These are phyloP conservation scores for Acrocephalus kingi DNA, from an alignment of 2,113 vertebrate species.

Conservation along the genomic window DNA sequence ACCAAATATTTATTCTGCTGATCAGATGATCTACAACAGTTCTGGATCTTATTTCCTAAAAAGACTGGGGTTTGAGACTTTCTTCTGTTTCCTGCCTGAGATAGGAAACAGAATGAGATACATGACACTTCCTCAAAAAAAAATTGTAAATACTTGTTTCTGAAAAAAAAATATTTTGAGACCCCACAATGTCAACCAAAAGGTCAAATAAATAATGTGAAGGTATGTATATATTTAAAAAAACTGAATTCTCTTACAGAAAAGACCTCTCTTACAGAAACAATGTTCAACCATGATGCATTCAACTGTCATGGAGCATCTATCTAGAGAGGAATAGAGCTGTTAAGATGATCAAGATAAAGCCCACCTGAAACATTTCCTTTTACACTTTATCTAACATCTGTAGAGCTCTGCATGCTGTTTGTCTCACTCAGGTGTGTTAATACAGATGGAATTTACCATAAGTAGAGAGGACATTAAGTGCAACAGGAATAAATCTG, in stretches of 20 bases:
- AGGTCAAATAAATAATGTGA: background rate
- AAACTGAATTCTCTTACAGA: background rate
- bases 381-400: constrained; percentile 2
- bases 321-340: background rate
- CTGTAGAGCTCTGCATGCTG: background rate
- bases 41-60: background rate
- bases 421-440: background rate
- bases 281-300: background rate
- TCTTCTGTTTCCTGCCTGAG: background rate
- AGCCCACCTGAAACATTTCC: background rate
- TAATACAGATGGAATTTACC: constrained; percentile 1
- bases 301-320: background rate
- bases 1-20: background rate
- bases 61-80: background rate
- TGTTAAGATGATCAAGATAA: background rate
- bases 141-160: background rate
- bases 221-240: background rate
- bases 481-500: background rate
- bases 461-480: background rate
- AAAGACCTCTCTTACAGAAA: background rate
- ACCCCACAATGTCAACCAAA: background rate
- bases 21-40: background rate
- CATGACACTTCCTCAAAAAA: background rate
- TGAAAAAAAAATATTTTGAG: background rate
- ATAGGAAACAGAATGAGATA: background rate